Evolutionary conservation across 2,888 invertebrate species (phyloP), one percentile per base, ranked within the genome.

Genomic region (Callyntrura sp.): DNA sequence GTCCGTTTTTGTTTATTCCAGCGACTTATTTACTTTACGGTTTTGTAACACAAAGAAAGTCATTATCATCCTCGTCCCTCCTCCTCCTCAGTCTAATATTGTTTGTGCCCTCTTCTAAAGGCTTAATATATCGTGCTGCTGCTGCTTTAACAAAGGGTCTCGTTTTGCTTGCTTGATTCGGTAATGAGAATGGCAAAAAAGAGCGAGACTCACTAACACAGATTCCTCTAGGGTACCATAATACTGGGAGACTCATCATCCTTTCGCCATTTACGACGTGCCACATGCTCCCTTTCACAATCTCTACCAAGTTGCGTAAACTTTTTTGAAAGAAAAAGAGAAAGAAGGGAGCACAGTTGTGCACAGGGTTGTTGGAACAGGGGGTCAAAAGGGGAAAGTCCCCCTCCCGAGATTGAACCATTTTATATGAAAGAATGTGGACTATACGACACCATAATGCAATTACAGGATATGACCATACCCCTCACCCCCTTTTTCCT

Each of bases 271-370:
- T 88, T 88, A 88, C 84, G 88, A 88, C 76, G 82, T 83, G 88
- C 88, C 88, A 88, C 88, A 88, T 84, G 88, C 88, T 88, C 84
- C 84, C 88, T 84, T 88, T 78, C 88, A 88, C 88, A 88, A 88
- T 88, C 83, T 51, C 62, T 65, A 73, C 76, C 65, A 82, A 88
- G 60, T 88, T 88, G 88, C 83, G 76, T 83, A 76, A 88, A 82
- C 43, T 73, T 86, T 86, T 25, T 79, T 48, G 43, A 35, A 35
- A 60, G 60, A 79, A 79, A 62, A 79, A 43, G 65, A 51, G 43
- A 35, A 35, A 81, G 45, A 20, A 81, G 43, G 28, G 25, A 55
- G 78, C 55, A 20, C 48, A 48, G 78, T 20, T 78, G 57, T 55
- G 20, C 28, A 14, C n/a, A n/a, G n/a, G n/a, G n/a, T n/a, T n/a